Base-by-base conservation (phyloP, 2,113 vertebrate genomes). In the Microtus ochrogaster region DNA sequence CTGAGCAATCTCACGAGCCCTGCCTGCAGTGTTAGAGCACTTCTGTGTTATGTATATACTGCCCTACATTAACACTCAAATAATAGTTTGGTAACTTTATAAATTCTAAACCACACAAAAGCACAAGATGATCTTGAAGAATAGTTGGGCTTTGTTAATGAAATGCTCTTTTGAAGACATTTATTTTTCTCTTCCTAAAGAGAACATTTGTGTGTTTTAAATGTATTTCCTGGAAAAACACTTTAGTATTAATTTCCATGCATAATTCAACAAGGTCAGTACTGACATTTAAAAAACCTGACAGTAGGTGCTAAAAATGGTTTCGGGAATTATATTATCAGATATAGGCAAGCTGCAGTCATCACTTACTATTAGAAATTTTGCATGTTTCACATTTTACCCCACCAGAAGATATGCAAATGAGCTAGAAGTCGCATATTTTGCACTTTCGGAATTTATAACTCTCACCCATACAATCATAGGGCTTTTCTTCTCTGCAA, bases 191-290 rank as follows among this genome's bases (percentile, higher is more conserved):
- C 21, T 77, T 91, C 12, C 14, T 76, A 63, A 95, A 92, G 74
- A 49, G 72, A 92, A 58, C 47, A 74, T 91, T 72, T 78, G 21
- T 90, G 74, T 28, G 52, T 90, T 94, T 92, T 68, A 88, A 92
- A 94, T 76, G 11, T 76, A 85, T 68, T 94, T 88, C 39, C n/a
- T 47, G 72, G n/a, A 52, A 97, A 95, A 93, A 90, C 21, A 55
- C 52, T 61, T 95, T 14, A 78, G 39, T 41, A 94, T 87, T 95
- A 89, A 95, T 91, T 96, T 92, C 44, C 26, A 70, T 91, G 68
- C 44, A 93, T 94, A 96, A 83, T 97, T 94, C 79, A 97, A 68
- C 28, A 76, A 94, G 83, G 93, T 89, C 83, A 96, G 65, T 82
- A 78, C 65, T 95, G 78, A 94, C 63, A 89, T 87, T 95, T 63